Evolutionary conservation across 1,140 invertebrate species (phyloP).

Genomic region (Nylanderia fulva): DNA sequence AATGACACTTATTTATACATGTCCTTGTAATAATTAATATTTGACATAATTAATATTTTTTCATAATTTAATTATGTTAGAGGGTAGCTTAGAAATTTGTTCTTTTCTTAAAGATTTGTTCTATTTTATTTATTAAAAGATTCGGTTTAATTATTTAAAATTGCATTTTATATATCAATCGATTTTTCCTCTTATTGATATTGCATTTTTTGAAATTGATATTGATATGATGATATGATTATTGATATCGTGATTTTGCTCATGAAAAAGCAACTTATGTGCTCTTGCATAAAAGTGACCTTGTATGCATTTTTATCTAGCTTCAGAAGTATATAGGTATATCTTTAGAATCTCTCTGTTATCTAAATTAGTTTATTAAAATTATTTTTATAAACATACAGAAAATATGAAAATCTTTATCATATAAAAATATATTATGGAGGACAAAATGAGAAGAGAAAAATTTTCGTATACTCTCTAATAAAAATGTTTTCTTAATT

Average conservation of each 20-base stretch:
- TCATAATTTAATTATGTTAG: conserved; percentile 18
- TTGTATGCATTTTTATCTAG: conserved; percentile 3
- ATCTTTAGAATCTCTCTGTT: not conserved
- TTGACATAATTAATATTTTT: conserved; percentile 23
- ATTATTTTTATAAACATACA: not conserved
- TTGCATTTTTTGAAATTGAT: too few species aligned
- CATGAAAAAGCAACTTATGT: not conserved
- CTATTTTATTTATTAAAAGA: not conserved
- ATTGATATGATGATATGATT: too few species aligned
- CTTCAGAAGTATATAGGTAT: not conserved
- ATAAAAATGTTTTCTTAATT: too few species aligned
- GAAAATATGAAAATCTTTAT: not conserved
- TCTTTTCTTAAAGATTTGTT: not conserved
- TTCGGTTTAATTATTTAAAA: not conserved
- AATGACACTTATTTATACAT: not conserved
- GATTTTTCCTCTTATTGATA: not conserved
- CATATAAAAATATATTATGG: not conserved
- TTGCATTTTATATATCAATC: not conserved
- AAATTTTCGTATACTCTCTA: too few species aligned
- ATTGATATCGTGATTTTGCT: not conserved
- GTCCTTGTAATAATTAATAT: conserved; percentile 33
- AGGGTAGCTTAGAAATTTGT: not conserved
- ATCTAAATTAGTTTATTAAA: not conserved
- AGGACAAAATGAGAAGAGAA: too few species aligned
- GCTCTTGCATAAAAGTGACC: not conserved